Conservation (phyloP, 2,888 invertebrate species). For the Acronicta alni region DNA sequence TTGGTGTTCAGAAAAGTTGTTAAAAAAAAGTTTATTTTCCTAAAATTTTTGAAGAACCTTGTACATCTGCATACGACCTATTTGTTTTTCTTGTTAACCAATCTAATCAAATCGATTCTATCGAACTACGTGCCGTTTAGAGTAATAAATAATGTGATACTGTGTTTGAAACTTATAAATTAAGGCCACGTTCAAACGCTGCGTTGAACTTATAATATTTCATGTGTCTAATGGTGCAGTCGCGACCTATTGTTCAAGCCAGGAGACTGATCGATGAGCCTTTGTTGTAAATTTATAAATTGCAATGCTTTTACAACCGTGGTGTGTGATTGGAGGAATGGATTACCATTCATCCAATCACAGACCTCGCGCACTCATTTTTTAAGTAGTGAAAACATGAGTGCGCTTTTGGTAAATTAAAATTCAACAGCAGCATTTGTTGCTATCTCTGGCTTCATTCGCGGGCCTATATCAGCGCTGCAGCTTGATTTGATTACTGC, state of each 20-base stretch:
- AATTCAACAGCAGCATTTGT: no score
- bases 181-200: constrained; percentile 41
- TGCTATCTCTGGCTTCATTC: no score
- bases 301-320: constrained; percentile 34
- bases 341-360: no score
- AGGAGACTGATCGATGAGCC: constrained; percentile 44
- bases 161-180: constrained; percentile 65
- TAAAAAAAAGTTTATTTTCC: no score
- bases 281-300: constrained; percentile 40
- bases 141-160: constrained; percentile 55
- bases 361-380: no score
- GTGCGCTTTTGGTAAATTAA: no score
- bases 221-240: constrained; percentile 56
- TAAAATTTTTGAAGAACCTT: background rate
- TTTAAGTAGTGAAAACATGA: no score
- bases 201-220: constrained; percentile 58
- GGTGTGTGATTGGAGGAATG: constrained; percentile 11
- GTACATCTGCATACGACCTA: background rate
- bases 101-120: background rate
- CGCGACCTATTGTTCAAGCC: constrained; percentile 44
- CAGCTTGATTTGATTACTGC: no score
- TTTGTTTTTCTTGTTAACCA: background rate
- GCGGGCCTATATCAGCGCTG: no score
- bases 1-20: no score
- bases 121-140: background rate